These are phyloP conservation scores for Drosophila pegasa DNA, from an alignment of 2,888 invertebrate species.

Conservation along the genomic window DNA sequence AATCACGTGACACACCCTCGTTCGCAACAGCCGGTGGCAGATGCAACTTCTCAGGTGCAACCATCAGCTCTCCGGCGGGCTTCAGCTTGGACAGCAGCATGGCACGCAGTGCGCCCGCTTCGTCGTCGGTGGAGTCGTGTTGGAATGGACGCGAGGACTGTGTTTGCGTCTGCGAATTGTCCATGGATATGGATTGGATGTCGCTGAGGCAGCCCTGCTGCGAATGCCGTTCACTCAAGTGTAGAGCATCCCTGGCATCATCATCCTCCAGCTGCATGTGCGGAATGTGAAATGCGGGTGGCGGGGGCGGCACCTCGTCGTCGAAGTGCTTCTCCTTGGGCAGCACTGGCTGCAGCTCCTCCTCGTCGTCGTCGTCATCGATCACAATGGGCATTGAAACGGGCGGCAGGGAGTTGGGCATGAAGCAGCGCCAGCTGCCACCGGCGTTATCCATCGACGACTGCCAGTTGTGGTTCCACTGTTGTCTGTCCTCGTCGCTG, in stretches of 20 bases:
- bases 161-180: conserved; percentile 49
- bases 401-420: conserved; percentile 56
- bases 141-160: conserved; percentile 20
- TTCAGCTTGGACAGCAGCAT: conserved; percentile 78
- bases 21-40: background rate
- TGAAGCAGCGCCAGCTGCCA: conserved; percentile 59
- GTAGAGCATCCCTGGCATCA: conserved; percentile 66
- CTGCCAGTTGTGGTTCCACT: conserved; percentile 52
- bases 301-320: conserved; percentile 59
- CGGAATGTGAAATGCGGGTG: conserved; percentile 67
- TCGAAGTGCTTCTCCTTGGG: conserved; percentile 1
- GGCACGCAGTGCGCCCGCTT: conserved; percentile 81
- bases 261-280: conserved; percentile 59
- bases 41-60: background rate
- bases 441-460: conserved; percentile 40
- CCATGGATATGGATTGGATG: conserved; percentile 73
- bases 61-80: background rate
- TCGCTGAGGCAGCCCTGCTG: conserved; percentile 47
- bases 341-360: background rate
- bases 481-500: conserved; percentile 71
- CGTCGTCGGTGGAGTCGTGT: conserved; percentile 65
- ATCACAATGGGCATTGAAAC: conserved; percentile 68
- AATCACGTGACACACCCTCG: conserved; percentile 20
- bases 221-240: conserved; percentile 52
- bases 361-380: conserved; percentile 58